These are phyloP conservation scores for Salarias fasciatus DNA, from an alignment of 2,797 vertebrate species.

Conservation along the genomic window DNA sequence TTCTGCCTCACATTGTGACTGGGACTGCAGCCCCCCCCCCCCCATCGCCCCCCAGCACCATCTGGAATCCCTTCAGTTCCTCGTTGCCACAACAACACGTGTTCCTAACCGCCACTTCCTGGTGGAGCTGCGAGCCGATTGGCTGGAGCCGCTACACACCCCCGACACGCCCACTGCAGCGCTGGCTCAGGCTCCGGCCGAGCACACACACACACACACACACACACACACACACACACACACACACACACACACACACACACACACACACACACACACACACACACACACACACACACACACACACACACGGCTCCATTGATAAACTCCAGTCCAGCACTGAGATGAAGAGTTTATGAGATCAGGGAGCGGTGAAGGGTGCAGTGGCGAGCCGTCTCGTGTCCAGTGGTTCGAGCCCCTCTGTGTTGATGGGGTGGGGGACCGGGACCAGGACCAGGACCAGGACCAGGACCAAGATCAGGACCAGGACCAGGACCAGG, in stretches of 20 bases:
- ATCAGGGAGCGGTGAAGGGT: too few relatives aligned
- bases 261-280: not conserved
- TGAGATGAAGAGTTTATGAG: too few relatives aligned
- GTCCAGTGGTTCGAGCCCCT: too few relatives aligned
- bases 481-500: too few relatives aligned
- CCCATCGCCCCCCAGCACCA: not conserved
- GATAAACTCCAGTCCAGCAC: too few relatives aligned
- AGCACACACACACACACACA: not conserved
- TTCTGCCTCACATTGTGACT: not conserved
- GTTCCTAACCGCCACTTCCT: constrained; percentile 70
- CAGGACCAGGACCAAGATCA: too few relatives aligned
- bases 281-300: not conserved
- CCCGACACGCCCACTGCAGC: constrained; percentile 60
- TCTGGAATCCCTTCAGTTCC: constrained; percentile 42
- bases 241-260: constrained; percentile 6
- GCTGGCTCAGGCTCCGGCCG: constrained; percentile 38
- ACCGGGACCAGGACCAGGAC: too few relatives aligned
- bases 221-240: constrained; percentile 23
- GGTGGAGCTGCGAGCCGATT: constrained; percentile 38
- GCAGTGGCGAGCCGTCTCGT: too few relatives aligned
- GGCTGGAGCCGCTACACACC: constrained; percentile 61
- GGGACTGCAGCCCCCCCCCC: not conserved
- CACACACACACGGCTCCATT: too few relatives aligned
- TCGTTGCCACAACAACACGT: constrained; percentile 50
- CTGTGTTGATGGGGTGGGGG: too few relatives aligned